Base-by-base conservation (phyloP, 1,140 invertebrate species). In the Zaprionus inermis region DNA sequence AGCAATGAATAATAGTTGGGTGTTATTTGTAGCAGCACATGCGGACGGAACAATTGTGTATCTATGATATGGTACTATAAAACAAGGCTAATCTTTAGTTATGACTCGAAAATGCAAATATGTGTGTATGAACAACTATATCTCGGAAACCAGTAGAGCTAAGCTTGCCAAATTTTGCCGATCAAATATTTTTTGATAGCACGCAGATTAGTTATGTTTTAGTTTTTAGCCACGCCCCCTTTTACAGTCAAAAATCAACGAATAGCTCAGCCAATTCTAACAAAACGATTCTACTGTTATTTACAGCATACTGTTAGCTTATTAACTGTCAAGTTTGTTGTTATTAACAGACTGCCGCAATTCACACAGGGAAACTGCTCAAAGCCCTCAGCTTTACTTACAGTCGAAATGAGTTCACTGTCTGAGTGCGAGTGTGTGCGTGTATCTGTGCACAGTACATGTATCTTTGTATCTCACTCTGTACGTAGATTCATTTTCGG, bases 311-410 rank as follows among this genome's bases (percentile, higher is more conserved):
- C 2, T 46, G 7, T 46, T 20, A 28, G 24, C 24, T 28, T 28
- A 28, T 28, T 28, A 28, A 28, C 24, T 5, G 3, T 5, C 3
- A 2, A 4, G 24, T 5, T 22, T 20, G 10, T 18, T 49, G 44
- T 49, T 49, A 22, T 49, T 49, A 20, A 12, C 44, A 22, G 30
- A 16, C 44, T 49, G 44, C 22, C 44, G 44, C 44, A 49, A 22
- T 49, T 12, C 44, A 5, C 18, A 1, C 10, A 49, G 10, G 44
- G 18, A 20, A 44, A 16, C 16, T 46, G 10, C 6, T 49, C 11
- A 12, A 49, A 54, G 20, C 51, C 12, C 51, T 54, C 51, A 54
- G 20, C 51, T 54, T 61, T 60, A 18, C 34, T 44, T 69, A 28
- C 16, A 61, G 32, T 38, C 41, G 16, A 55, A 63, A 63, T 55